Evolutionary conservation across 1,140 invertebrate species (phyloP).

Genomic region (Sinella curviseta): DNA sequence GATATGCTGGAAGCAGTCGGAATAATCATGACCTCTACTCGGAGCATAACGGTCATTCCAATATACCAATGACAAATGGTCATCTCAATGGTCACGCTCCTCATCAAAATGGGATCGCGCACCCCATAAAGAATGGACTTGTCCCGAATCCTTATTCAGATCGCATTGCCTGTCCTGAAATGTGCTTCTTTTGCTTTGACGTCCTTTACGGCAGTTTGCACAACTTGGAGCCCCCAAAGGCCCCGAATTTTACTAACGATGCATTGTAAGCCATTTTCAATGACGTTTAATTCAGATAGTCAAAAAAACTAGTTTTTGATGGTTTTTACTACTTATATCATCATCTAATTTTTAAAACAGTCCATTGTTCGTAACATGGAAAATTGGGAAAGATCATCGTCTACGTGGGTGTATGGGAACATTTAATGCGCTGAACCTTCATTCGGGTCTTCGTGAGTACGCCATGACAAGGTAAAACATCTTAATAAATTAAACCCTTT

Average conservation of each 20-base stretch:
- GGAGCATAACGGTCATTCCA: conserved; percentile 8
- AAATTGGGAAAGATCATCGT: conserved; percentile 87
- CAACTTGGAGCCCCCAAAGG: conserved; percentile 84
- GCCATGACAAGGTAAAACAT: conserved; percentile 84
- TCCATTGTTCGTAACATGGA: conserved; percentile 98
- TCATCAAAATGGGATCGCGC: conserved; percentile 49
- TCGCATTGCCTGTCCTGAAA: conserved; percentile 80
- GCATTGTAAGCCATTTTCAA: conserved; percentile 84
- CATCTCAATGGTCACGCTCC: conserved; percentile 44
- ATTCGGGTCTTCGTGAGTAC: conserved; percentile 91
- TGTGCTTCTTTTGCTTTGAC: conserved; percentile 98
- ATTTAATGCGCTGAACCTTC: conserved; percentile 91
- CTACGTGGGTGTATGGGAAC: conserved; percentile 93
- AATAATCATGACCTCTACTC: neutral
- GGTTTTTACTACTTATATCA: neutral
- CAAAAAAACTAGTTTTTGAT: neutral
- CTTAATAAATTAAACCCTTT: no score
- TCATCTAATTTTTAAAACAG: conserved; percentile 64
- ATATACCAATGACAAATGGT: conserved; percentile 51
- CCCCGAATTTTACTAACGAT: conserved; percentile 89
- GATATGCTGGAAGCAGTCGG: conserved; percentile 21
- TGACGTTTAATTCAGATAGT: neutral
- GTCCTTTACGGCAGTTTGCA: conserved; percentile 91
- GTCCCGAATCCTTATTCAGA: conserved; percentile 49
- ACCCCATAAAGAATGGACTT: neutral